Evolutionary conservation across 2,113 vertebrate species (phyloP).

Genomic region (Paedocypris sp.): DNA sequence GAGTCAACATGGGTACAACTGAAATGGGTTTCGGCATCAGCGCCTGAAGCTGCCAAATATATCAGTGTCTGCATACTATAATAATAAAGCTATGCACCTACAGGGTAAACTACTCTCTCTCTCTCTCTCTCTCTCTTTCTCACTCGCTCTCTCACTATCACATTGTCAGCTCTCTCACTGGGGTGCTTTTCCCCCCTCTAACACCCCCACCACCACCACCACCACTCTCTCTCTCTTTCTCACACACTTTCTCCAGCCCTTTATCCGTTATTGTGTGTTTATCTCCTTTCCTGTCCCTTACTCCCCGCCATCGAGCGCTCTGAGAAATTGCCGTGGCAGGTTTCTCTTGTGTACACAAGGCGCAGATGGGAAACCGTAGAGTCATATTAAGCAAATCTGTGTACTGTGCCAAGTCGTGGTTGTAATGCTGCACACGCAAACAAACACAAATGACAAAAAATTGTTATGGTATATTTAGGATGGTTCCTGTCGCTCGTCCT

Average conservation of each 20-base stretch:
- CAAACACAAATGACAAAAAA: neutral
- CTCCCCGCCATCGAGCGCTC: conserved; percentile 10
- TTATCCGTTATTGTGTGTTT: conserved; percentile 15
- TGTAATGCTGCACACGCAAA: conserved; percentile 23
- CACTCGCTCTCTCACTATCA: conserved; percentile 12
- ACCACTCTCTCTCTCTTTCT: neutral
- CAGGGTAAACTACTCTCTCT: conserved; percentile 19
- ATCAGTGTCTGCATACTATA: conserved; percentile 23
- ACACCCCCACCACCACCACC: no score
- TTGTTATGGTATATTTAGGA: conserved; percentile 3
- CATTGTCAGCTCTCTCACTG: neutral
- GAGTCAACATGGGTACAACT: conserved; percentile 15
- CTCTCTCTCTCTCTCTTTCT: conserved; percentile 2
- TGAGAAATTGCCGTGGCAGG: neutral
- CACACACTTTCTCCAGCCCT: neutral
- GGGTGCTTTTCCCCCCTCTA: neutral
- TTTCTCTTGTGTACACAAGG: conserved; percentile 11
- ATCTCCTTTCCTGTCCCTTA: conserved; percentile 5
- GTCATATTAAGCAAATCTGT: conserved; percentile 15
- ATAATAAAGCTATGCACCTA: conserved; percentile 23
- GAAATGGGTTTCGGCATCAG: conserved; percentile 15
- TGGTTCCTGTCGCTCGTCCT: neutral
- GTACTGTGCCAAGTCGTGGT: neutral
- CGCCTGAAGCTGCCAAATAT: conserved; percentile 21
- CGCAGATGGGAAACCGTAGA: conserved; percentile 6